These are phyloP conservation scores for Drosophila melanosoma DNA, from an alignment of 2,888 invertebrate species.

Conservation along the genomic window DNA sequence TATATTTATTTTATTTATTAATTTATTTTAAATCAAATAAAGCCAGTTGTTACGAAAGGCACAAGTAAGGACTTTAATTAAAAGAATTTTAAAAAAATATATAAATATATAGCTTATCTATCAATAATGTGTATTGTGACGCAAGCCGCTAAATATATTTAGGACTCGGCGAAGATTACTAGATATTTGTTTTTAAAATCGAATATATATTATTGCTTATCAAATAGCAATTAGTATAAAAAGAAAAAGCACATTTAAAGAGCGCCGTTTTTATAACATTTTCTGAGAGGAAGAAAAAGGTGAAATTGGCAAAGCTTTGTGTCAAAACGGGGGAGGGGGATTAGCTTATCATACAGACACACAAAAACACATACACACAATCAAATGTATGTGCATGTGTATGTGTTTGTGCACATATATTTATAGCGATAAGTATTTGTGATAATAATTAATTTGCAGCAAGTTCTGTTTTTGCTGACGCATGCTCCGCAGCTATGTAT, in stretches of 20 bases:
- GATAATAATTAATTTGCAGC: constrained; percentile 28
- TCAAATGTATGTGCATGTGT: background rate
- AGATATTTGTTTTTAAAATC: background rate
- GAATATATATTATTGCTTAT: background rate
- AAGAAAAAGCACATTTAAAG: background rate
- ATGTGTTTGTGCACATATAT: constrained; percentile 9
- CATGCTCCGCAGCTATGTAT: constrained; percentile 1
- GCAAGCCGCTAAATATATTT: background rate
- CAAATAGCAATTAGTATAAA: background rate
- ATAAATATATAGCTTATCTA: background rate
- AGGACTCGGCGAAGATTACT: background rate
- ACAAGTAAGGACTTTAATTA: background rate
- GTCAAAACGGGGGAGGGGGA: constrained; percentile 10
- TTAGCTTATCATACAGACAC: constrained; percentile 12
- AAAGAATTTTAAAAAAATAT: background rate
- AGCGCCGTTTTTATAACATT: background rate
- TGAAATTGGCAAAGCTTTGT: constrained; percentile 1
- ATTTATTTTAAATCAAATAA: background rate
- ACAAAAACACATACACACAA: background rate
- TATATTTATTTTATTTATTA: background rate
- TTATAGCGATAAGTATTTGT: constrained; percentile 31
- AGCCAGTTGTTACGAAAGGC: no score
- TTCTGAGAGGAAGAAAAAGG: background rate
- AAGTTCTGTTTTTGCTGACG: constrained; percentile 31
- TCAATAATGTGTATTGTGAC: background rate